These are phyloP conservation scores for Melitaea athalia DNA, from an alignment of 2,888 invertebrate genomes.

Conservation along the genomic window DNA sequence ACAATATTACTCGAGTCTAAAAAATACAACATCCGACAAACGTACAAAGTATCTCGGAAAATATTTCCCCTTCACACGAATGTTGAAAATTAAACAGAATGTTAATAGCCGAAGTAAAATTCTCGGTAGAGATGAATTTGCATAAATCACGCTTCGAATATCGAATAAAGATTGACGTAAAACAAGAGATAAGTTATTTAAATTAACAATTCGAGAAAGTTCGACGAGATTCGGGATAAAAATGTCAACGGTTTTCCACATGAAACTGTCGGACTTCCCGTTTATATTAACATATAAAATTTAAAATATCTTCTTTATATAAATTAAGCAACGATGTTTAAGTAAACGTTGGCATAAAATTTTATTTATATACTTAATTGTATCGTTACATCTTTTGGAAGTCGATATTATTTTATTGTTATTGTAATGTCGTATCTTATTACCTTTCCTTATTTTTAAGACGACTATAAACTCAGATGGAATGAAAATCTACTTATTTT, in stretches of 20 bases:
- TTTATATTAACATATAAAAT: not conserved
- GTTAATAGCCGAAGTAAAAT: conserved; percentile 9
- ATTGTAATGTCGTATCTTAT: not conserved
- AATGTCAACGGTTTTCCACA: conserved; percentile 15
- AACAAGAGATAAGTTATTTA: conserved; percentile 31
- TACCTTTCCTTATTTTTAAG: not conserved
- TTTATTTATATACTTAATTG: not conserved
- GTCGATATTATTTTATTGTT: conserved; percentile 1
- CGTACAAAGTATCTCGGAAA: not conserved
- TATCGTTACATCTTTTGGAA: not conserved
- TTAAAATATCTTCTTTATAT: too few relatives aligned
- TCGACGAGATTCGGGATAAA: conserved; percentile 16
- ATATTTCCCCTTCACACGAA: not conserved
- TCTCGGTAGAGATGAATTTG: conserved; percentile 22
- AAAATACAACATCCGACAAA: not conserved
- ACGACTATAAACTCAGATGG: not conserved
- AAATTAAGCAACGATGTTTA: not conserved
- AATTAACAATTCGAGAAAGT: conserved; percentile 33
- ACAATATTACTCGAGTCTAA: not conserved
- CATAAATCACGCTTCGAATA: conserved; percentile 23
- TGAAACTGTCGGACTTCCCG: conserved; percentile 1
- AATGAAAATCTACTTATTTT: too few relatives aligned
- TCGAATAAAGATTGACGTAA: conserved; percentile 29
- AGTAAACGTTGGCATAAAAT: not conserved
- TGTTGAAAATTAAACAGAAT: not conserved